phyloP scores from a whole-genome alignment of 2,888 invertebrate genomes.

The Matsumyia berberina region DNA sequence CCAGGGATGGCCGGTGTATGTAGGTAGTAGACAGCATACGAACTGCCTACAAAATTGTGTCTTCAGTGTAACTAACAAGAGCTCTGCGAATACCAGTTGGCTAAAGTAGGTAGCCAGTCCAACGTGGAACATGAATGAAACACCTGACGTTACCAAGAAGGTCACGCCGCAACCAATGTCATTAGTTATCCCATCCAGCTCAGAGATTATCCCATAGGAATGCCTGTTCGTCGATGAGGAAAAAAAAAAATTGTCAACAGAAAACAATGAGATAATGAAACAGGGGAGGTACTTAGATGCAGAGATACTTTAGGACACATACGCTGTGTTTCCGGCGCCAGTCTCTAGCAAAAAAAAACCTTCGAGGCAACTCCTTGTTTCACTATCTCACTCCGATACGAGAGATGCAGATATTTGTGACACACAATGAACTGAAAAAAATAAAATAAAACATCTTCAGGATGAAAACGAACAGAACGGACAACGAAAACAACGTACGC shows the following conservation, averaged over 20 bases:
- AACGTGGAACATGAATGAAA: constrained; percentile 58
- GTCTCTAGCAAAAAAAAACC: constrained; percentile 20
- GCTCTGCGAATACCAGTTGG: constrained; percentile 21
- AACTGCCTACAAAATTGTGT: constrained; percentile 34
- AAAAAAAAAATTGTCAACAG: constrained; percentile 53
- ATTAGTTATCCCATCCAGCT: constrained; percentile 41
- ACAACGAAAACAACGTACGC: too few relatives aligned
- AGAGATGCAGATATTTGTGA: constrained; percentile 41
- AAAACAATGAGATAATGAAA: constrained; percentile 53
- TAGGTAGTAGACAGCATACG: constrained; percentile 6
- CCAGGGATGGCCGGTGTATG: constrained; percentile 1
- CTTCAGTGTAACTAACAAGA: constrained; percentile 27
- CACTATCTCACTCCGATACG: constrained; percentile 47
- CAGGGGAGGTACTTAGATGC: constrained; percentile 35
- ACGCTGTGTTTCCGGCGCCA: constrained; percentile 50
- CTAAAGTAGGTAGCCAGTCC: constrained; percentile 35
- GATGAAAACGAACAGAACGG: constrained; percentile 15
- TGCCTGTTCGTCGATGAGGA: not conserved
- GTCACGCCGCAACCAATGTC: constrained; percentile 59
- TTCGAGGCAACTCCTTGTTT: constrained; percentile 17
- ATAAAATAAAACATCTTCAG: not conserved
- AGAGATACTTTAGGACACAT: constrained; percentile 8
- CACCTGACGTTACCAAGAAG: constrained; percentile 68
- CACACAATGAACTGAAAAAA: too few relatives aligned
- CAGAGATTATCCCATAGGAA: constrained; percentile 41